Conservation (phyloP, 2,113 vertebrate genomes). For the Chloroceryle aenea region DNA sequence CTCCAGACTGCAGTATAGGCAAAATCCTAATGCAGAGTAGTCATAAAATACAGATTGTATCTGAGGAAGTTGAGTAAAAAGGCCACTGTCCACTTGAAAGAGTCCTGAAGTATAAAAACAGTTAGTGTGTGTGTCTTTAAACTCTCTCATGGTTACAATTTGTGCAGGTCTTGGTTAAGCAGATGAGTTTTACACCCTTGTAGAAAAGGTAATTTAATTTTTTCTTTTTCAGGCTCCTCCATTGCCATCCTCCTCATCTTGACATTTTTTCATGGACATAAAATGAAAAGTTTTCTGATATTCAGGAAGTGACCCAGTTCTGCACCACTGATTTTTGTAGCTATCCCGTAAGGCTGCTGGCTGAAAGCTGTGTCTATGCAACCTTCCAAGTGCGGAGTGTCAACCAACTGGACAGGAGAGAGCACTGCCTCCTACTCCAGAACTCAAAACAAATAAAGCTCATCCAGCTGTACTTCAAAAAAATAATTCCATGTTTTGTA, state of each 20-base stretch:
- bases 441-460: constrained; percentile 85
- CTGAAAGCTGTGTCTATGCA: constrained; percentile 99
- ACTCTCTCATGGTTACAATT: background rate
- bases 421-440: constrained; percentile 82
- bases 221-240: constrained; percentile 89
- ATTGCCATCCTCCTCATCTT: constrained; percentile 94
- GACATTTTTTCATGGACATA: constrained; percentile 89
- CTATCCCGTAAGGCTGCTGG: constrained; percentile 95
- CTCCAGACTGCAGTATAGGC: background rate
- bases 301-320: constrained; percentile 97
- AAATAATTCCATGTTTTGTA: constrained; percentile 89
- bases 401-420: constrained; percentile 86
- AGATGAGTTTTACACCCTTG: constrained; percentile 21
- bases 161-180: constrained; percentile 22
- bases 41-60: background rate
- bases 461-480: constrained; percentile 86
- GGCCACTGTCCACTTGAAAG: background rate
- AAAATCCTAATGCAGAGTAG: background rate
- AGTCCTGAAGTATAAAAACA: background rate
- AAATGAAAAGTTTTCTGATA: constrained; percentile 91
- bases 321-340: constrained; percentile 95
- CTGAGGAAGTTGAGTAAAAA: background rate
- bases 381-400: constrained; percentile 91
- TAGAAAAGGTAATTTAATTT: constrained; percentile 67
- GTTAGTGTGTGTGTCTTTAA: background rate